Base-by-base conservation (phyloP, 2,113 vertebrate species). In the Brachyistius frenatus region DNA sequence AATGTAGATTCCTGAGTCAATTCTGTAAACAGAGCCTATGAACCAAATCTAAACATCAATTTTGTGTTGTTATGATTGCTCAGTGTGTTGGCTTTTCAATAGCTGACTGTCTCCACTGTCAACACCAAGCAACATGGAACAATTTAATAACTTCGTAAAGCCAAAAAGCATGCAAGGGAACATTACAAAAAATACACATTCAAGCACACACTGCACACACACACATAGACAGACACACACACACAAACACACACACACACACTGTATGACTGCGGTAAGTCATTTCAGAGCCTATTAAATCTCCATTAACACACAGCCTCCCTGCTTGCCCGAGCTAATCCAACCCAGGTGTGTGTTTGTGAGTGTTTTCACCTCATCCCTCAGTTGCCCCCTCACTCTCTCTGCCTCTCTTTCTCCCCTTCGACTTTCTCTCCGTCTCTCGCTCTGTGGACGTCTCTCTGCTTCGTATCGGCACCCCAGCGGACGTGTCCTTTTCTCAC, bases 231-330 rank as follows among this genome's bases (percentile, higher is more conserved):
- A 23, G 23, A 23, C 23, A 23, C 23, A 23, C 23, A 23, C 23
- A 23, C 23, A 23, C 23, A 23, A 23, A 23, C 23, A 23, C 23
- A 52, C 69, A n/a, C n/a, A n/a, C n/a, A 73, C 69, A 76, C 66
- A 41, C 66, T 31, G 60, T 50, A 39, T 4, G 46, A 71, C 78
- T 75, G 78, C 39, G 35, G 86, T 89, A 70, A 90, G 68, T 92
- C 74, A 85, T 90, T 93, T 93, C 77, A 84, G 89, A 89, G 83
- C 73, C 81, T 84, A 91, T 93, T 93, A 92, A 92, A 90, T 86
- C 88, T 81, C 89, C 90, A 93, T 93, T 92, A 92, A 89, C 91
- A 90, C 88, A 57, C 60, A 83, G 85, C 81, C 88, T 90, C 90
- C 89, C 91, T 78, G 82, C 85, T 81, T 80, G 74, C 63, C 16